Evolutionary conservation across 2,113 vertebrate genomes (phyloP), one percentile per base, ranked within the genome.

Genomic region (Cnemophilus loriae): DNA sequence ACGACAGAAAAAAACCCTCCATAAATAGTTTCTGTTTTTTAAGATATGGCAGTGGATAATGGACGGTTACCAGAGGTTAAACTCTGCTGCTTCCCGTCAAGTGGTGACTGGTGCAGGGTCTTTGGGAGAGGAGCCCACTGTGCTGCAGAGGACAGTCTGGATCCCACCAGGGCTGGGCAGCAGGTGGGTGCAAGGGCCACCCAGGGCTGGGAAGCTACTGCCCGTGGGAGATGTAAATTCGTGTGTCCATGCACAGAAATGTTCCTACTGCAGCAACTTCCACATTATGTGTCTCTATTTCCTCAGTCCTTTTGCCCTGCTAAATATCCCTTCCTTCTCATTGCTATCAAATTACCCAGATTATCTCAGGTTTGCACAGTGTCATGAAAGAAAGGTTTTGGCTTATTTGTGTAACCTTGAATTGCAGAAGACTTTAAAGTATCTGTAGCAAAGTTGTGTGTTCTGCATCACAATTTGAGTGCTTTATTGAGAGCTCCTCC

Each of bases 131-230:
- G 50, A 63, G 33, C 32, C 61, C 6, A 2, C 13, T 14, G 11
- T 16, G 71, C 53, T 60, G 67, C 10, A 8, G 47, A 32, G 22
- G 39, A 50, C 61, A 59, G 28, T 8, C 65, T 47, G 37, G 47
- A 35, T 42, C 41, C 33, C 61, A 26, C 17, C 39, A 57, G 67
- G 32, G 37, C 55, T 35, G 42, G 63, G 55, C 41, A 56, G 24
- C 21, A 4, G 3, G 1, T 1, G 8, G 27, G 5, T 59, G 30
- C 59, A 44, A 52, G 56, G 23, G 21, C 4, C 18, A 13, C 7
- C 3, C 37, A 5, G 53, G 22, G 33, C 16, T 33, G 50, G 42
- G 37, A 42, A 64, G 20, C 6, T 28, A 0, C 10, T 75, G 33
- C 33, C 27, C 37, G 27, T 35, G 23, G 11, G 47, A 71, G 39